A percentile compares a stretch with the other conserved stretches of the same genome.
phyloP scores from a whole-genome alignment of 2,888 invertebrate species.

The Cosmia trapezina region DNA sequence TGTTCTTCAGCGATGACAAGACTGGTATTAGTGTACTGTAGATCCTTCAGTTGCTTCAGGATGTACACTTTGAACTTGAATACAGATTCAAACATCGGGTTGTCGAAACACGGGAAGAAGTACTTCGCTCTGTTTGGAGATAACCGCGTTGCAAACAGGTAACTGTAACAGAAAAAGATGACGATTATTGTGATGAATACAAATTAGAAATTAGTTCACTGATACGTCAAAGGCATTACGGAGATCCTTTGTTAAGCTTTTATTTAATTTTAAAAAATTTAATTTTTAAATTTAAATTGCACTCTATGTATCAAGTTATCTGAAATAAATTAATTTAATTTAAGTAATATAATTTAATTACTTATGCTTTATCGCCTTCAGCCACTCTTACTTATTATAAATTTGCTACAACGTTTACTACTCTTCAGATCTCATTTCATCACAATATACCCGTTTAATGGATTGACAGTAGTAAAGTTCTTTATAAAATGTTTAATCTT shows the following conservation, averaged over 20 bases:
- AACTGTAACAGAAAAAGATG: constrained; percentile 81
- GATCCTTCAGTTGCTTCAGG: constrained; percentile 63
- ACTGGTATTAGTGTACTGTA: constrained; percentile 79
- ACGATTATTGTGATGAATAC: not conserved
- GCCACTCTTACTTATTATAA: not conserved
- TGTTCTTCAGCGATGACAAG: constrained; percentile 80
- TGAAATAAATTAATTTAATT: too few relatives aligned
- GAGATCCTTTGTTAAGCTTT: too few relatives aligned
- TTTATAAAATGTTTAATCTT: too few relatives aligned
- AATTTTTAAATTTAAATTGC: too few relatives aligned
- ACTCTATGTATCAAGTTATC: too few relatives aligned
- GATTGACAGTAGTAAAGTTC: too few relatives aligned
- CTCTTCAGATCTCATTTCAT: too few relatives aligned
- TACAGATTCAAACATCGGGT: constrained; percentile 92
- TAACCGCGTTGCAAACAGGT: constrained; percentile 91
- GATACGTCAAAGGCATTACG: too few relatives aligned
- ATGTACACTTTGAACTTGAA: constrained; percentile 82
- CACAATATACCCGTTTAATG: too few relatives aligned
- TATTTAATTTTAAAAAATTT: too few relatives aligned
- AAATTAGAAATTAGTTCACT: not conserved
- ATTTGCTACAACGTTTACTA: not conserved
- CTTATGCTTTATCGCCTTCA: too few relatives aligned
- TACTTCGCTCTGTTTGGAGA: constrained; percentile 91
- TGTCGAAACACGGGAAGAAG: constrained; percentile 94
- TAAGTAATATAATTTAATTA: too few relatives aligned